Conservation (phyloP, 1,140 invertebrate species). For the Liolophura sinensis region DNA sequence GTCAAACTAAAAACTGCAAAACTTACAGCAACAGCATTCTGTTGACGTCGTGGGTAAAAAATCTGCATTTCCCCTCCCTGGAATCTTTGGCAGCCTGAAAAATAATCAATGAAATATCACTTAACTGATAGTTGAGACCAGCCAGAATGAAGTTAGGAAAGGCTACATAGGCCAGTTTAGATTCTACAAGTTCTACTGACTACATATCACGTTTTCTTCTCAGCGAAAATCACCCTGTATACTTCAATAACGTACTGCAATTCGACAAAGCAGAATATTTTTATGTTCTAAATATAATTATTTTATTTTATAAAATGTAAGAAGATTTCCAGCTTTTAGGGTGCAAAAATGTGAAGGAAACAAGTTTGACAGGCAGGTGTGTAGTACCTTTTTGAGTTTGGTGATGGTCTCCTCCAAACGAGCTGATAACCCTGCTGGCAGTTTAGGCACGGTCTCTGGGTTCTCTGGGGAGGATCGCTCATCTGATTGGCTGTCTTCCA, state of each 20-base stretch:
- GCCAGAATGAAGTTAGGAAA: background rate
- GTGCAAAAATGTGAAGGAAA: constrained; percentile 3
- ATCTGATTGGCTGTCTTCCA: constrained; percentile 14
- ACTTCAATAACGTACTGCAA: too few species aligned
- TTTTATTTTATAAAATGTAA: too few species aligned
- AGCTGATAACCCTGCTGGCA: constrained; percentile 66
- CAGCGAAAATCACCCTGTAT: too few species aligned
- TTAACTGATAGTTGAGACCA: too few species aligned
- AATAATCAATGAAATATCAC: constrained; percentile 8
- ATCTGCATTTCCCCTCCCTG: constrained; percentile 68
- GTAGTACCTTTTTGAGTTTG: constrained; percentile 62
- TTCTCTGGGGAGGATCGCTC: constrained; percentile 1
- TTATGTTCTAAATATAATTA: too few species aligned
- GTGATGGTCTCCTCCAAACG: constrained; percentile 64
- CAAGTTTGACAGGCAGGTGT: background rate
- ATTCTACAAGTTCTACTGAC: background rate
- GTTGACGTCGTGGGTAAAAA: constrained; percentile 69
- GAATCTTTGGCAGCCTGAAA: constrained; percentile 61
- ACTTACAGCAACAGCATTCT: constrained; percentile 66
- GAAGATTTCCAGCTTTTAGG: background rate
- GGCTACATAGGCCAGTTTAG: background rate
- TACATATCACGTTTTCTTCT: background rate
- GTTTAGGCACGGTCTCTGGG: constrained; percentile 57
- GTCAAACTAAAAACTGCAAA: constrained; percentile 22
- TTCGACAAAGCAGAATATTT: too few species aligned